Evolutionary conservation across 2,888 invertebrate species (phyloP), one percentile per base, ranked within the genome.

Genomic region (Melinaea marsaeus): DNA sequence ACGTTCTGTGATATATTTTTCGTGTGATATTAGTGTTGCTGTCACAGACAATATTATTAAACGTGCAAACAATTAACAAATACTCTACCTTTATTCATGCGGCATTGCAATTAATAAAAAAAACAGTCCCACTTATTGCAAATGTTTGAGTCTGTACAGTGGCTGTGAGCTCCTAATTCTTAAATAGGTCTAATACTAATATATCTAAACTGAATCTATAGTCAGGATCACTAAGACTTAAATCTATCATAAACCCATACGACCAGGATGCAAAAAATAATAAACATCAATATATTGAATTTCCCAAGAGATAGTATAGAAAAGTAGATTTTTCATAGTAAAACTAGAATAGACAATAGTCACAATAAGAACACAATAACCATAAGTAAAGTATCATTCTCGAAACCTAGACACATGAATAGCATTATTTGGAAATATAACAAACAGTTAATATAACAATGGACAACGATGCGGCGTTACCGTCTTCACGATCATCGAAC

Each of bases 401-500:
- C 81, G 86, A 86, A 88, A 83, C 88, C 87, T 87, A 87, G 76
- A 85, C 86, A 88, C 77, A 86, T 84, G 83, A 85, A 70, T 69
- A 83, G 80, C 81, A 83, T 81, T 75, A 88, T 82, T 85, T 83
- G 83, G 80, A 84, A 84, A 84, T 77, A 66, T 79, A 86, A 88
- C 83, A 87, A 83, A 87, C 83, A 87, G 79, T 80, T 75, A 71
- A 70, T 68, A 72, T 67, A 79, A 82, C 73, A 83, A 85, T 78
- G 73, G 84, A 85, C 84, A 85, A 81, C 84, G 83, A 80, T 81
- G 79, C 80, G 82, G 81, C 78, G 74, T 83, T 83, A 84, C 81
- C 84, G 78, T 83, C 72, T 76, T 73, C 73, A 69, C 75, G 73
- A 75, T 74, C 72, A 78, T 80, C 92, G 90, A 92, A 95, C 96